A percentile compares a stretch with the other conserved stretches of the same genome.
Evolutionary conservation across 2,797 vertebrate genomes (phyloP).

Genomic region (Glyptemys insculpta): DNA sequence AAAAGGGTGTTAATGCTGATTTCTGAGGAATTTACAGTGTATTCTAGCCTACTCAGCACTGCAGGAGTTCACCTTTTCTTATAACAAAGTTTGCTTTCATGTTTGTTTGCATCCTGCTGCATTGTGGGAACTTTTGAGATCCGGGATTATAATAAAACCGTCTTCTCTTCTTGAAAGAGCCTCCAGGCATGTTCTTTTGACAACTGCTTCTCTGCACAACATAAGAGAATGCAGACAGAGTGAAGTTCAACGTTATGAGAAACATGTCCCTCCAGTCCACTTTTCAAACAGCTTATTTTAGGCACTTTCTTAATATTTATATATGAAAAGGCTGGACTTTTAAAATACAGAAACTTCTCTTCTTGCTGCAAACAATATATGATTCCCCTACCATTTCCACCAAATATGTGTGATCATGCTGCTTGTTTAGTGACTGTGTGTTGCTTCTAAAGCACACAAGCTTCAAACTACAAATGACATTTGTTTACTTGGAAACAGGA

Average conservation of each 20-base stretch:
- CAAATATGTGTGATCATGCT: neutral
- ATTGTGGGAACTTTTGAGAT: conserved; percentile 44
- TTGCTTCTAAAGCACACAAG: conserved; percentile 22
- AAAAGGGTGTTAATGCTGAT: conserved; percentile 34
- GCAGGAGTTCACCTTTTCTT: conserved; percentile 42
- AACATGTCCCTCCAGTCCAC: neutral
- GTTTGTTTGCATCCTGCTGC: conserved; percentile 23
- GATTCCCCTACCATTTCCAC: conserved; percentile 28
- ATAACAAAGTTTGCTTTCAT: conserved; percentile 52
- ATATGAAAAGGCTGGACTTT: conserved; percentile 11
- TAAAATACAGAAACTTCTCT: conserved; percentile 17
- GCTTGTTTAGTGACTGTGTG: neutral
- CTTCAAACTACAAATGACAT: neutral
- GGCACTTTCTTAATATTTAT: conserved; percentile 15
- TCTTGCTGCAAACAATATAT: fast-evolving
- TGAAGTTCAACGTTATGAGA: conserved; percentile 30
- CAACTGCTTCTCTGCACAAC: neutral
- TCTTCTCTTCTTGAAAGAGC: conserved; percentile 54
- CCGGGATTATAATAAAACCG: conserved; percentile 58
- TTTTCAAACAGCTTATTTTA: conserved; percentile 40
- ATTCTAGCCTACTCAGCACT: conserved; percentile 39
- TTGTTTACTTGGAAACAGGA: neutral
- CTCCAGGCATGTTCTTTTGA: conserved; percentile 43
- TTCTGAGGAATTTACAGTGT: conserved; percentile 26
- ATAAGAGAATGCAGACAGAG: conserved; percentile 16